Conservation (phyloP, 2,113 vertebrate genomes). For the Oryzias celebensis region DNA sequence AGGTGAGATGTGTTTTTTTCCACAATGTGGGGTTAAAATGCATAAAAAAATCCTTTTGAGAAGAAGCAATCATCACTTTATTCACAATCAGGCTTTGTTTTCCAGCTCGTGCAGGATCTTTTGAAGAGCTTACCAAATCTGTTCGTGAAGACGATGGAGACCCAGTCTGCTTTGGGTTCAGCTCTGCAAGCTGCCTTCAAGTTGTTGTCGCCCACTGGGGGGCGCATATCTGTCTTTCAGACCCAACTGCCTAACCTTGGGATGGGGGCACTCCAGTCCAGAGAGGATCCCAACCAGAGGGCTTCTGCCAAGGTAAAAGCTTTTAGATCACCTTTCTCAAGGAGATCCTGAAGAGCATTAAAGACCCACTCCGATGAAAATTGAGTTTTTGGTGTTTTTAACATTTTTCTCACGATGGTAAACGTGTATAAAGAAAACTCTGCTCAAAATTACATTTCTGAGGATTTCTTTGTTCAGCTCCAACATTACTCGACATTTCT, state of each 20-base stretch:
- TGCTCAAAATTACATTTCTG: too few relatives aligned
- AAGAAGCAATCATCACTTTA: neutral
- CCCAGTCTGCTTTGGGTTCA: conserved; percentile 92
- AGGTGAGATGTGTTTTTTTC: conserved; percentile 81
- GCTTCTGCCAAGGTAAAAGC: conserved; percentile 86
- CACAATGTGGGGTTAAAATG: neutral
- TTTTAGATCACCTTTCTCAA: neutral
- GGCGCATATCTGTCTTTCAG: conserved; percentile 93
- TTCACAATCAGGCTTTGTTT: conserved; percentile 12
- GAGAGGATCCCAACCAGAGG: conserved; percentile 92
- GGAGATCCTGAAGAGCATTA: neutral
- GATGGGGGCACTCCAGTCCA: conserved; percentile 86
- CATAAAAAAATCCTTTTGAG: neutral
- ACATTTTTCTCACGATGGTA: neutral
- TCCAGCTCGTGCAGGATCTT: conserved; percentile 91
- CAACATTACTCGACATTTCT: neutral
- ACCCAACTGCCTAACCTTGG: conserved; percentile 93
- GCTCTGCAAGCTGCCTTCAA: conserved; percentile 94
- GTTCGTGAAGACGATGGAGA: conserved; percentile 93
- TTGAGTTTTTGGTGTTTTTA: too few relatives aligned
- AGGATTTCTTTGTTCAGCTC: too few relatives aligned
- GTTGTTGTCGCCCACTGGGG: conserved; percentile 91
- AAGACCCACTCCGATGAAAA: too few relatives aligned
- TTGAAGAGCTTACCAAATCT: conserved; percentile 89
- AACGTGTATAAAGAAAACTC: too few relatives aligned